Evolutionary conservation across 2,797 vertebrate species (phyloP), one percentile per base, ranked within the genome.

Genomic region (Tadarida brasiliensis): DNA sequence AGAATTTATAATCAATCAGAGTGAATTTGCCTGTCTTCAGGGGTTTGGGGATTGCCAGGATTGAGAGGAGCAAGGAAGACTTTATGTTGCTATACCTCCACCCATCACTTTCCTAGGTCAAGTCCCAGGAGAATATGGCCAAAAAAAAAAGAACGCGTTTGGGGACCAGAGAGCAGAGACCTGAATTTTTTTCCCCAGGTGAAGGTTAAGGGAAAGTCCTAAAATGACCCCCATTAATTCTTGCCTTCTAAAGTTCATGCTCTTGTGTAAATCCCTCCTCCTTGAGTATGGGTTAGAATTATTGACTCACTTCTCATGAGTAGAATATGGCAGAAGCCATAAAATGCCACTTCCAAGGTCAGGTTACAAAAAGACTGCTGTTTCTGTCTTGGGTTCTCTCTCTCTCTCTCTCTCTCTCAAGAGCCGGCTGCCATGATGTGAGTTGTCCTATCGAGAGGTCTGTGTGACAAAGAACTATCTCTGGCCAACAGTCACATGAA

Each of bases 1-100:
- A 81, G 89, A 94, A 92, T 87, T 87, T n/a, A 63, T 68, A 49
- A 90, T 93, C 93, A 57, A 71, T 84, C 15, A 2, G 88, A 82
- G 51, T 78, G 35, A 88, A 24, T 68, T 87, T 47, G 39, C 59
- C 63, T 88, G 68, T 56, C 61, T 92, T 82, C 76, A 39, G 67
- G 61, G 47, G 92, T 19, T 61, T 71, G 35, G 59, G 81, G 80
- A 68, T 76, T 20, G 19, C 19, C 30, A 77, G 44, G 39, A 49
- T 14, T 54, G 28, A 61, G 47, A 22, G 44, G 54, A 77, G 5
- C 3, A n/a, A 77, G 22, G 5, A 51, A 65, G 15, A 12, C 4
- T 35, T 11, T 8, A 30, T 3, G 9, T 5, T 2, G 11, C 26
- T 73, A 3, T 22, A 2, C 49, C 28, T 26, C 22, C 35, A 19